Evolutionary conservation across 2,113 vertebrate genomes (phyloP), one percentile per base, ranked within the genome.

Genomic region (Martes martes): DNA sequence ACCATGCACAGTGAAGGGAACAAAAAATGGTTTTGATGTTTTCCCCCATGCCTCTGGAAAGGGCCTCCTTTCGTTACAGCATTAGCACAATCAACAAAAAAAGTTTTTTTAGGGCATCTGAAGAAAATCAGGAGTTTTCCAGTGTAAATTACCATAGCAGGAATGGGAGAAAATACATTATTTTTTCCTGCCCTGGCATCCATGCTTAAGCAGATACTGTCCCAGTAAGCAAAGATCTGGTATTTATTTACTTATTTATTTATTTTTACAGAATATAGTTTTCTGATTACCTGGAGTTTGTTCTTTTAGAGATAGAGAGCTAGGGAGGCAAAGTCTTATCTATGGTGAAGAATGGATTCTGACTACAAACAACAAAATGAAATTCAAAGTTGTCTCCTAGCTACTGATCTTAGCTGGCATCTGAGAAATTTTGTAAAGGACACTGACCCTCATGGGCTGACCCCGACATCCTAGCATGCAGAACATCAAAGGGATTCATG

Each of bases 321-420:
- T 14, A 50, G 71, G 79, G 23, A 96, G 63, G 21, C 8, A 78
- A 88, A 88, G 84, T 85, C 93, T 82, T 96, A 95, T 95, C 95
- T 94, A 31, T 52, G 73, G 50, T 85, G 83, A 91, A 94, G 82
- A 89, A 96, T 81, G 71, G 59, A 71, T 91, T 96, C 82, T 71
- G 85, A 96, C 88, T 93, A 83, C 91, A 97, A 96, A 97, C 74
- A 95, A 84, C 87, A 65, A 90, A 92, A 82, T 55, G 69, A 95
- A 97, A 95, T 81, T 94, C 92, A 88, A 79, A 92, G 92, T 94
- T 97, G 83, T 96, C 84, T 91, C 81, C 89, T 89, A 83, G 92
- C 76, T 90, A 92, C 95, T 26, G 57, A 95, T 97, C 79, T 97
- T 89, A 74, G 67, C 85, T 81, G 96, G 91, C 88, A 82, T 96